Base-by-base conservation (phyloP, 2,797 vertebrate species). In the Poeciliopsis gracilis region DNA sequence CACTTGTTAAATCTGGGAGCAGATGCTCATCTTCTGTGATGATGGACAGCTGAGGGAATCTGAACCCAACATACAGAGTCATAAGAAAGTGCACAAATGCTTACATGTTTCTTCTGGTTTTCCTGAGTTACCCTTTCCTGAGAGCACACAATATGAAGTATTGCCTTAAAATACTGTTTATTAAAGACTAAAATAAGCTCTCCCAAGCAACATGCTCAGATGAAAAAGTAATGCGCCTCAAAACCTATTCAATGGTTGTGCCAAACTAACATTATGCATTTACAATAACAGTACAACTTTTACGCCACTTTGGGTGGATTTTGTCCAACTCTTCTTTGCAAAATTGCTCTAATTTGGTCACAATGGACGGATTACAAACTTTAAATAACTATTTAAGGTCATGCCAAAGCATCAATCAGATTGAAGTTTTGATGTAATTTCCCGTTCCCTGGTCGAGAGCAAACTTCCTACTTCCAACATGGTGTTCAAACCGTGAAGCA, bases 1-100 rank as follows among this genome's bases (percentile, higher is more conserved):
- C 2, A 69, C 55, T 85, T 45, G 74, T 43, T 71, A 79, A 83
- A 73, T 63, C 20, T 75, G 10, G 8, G 46, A 74, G 73, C 57
- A 85, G 55, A 86, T 72, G 67, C 51, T 80, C 43, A 75, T 63
- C 70, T 73, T 76, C 45, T 41, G 66, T 43, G 51, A 36, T 77
- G 72, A 85, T 72, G 28, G 69, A 89, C 63, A 74, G 59, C 43
- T 86, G 84, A 38, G 63, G 46, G 66, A 76, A 78, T 75, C 70
- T 23, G 36, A 41, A 41, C 36, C 25, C 38, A 69, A 43, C 23
- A 69, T 43, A 15, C 23, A 11, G 9, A 23, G 10, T 10, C 20
- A 67, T 9, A 20, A 25, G 41, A 41, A 61, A 41, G 18, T 25
- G 20, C 36, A 67, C 23, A 23, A 25, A 69, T n/a, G 11, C 33